phyloP scores from a whole-genome alignment of 2,113 vertebrate genomes.

The Lepus europaeus region DNA sequence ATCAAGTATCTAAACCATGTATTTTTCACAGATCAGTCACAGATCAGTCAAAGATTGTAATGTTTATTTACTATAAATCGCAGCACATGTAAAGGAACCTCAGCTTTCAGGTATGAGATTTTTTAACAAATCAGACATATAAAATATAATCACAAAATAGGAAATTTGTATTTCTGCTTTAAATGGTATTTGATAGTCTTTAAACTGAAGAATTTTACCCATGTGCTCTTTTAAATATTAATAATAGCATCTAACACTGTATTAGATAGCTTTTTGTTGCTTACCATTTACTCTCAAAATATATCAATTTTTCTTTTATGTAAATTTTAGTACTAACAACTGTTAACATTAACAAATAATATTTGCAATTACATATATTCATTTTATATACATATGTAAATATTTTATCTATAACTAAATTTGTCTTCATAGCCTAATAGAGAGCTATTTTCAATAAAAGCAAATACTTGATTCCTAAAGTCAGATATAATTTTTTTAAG shows the following conservation, averaged over 20 bases:
- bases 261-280: background rate
- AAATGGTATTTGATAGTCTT: constrained; percentile 8
- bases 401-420: background rate
- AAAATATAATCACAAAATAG: constrained; percentile 10
- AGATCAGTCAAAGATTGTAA: background rate
- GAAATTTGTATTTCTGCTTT: constrained; percentile 29
- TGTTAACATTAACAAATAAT: background rate
- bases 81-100: background rate
- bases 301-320: background rate
- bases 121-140: background rate
- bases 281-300: constrained; percentile 12
- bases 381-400: background rate
- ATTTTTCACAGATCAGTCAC: background rate
- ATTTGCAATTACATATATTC: background rate
- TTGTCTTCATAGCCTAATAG: constrained; percentile 8
- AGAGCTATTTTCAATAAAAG: constrained; percentile 42
- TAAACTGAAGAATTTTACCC: background rate
- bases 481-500: background rate
- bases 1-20: background rate
- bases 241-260: background rate
- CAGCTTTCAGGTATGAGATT: background rate
- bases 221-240: background rate
- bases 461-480: background rate
- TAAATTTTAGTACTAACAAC: background rate
- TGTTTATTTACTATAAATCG: background rate